Conservation (phyloP, 1,140 invertebrate species). For the Anastrepha obliqua region DNA sequence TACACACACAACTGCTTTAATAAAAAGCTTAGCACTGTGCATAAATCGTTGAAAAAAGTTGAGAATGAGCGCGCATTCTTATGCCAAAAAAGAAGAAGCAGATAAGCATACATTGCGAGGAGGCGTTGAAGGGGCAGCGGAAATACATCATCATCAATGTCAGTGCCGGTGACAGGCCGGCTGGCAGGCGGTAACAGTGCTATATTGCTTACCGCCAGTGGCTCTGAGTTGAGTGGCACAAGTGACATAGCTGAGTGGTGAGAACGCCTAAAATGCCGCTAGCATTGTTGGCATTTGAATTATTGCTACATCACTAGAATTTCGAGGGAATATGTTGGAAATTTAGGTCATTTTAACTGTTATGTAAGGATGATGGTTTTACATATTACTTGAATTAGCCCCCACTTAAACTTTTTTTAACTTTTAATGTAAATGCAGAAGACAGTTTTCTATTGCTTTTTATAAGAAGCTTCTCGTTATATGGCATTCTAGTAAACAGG, state of each 20-base stretch:
- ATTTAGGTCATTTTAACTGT: background rate
- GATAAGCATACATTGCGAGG: background rate
- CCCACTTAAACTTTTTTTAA: no score
- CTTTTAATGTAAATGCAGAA: no score
- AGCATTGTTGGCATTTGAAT: background rate
- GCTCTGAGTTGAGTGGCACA: background rate
- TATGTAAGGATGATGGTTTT: no score
- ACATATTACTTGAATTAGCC: no score
- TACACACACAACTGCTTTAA: background rate
- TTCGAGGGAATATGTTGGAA: background rate
- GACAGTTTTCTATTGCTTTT: no score
- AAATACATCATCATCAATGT: slow-evolving; percentile 53
- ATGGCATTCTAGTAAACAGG: no score
- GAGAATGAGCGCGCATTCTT: background rate
- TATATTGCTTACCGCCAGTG: slow-evolving; percentile 7
- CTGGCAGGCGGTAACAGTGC: slow-evolving; percentile 39
- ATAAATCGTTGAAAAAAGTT: no score
- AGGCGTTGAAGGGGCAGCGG: background rate
- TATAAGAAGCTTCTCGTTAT: no score
- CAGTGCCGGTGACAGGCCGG: slow-evolving; percentile 21
- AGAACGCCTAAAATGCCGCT: slow-evolving; percentile 12
- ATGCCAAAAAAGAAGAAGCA: background rate
- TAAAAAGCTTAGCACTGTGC: no score
- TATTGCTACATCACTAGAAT: background rate
- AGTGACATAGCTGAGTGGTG: background rate